Evolutionary conservation across 2,797 vertebrate species (phyloP).

Genomic region (Melanogrammus aeglefinus): DNA sequence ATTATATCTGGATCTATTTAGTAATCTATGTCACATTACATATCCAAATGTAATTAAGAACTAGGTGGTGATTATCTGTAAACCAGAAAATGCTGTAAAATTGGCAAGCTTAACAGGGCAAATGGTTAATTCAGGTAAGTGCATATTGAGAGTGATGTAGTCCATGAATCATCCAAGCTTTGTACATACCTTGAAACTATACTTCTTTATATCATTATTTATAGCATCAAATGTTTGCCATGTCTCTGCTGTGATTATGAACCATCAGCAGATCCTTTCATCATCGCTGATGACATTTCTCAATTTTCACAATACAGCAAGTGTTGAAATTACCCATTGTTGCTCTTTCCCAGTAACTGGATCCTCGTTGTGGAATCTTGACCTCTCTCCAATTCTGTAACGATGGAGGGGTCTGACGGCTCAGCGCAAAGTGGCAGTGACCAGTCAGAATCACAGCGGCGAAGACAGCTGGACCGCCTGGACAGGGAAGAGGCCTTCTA

Average conservation of each 20-base stretch:
- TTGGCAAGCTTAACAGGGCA: not conserved
- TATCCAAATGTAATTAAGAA: not conserved
- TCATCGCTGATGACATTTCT: not conserved
- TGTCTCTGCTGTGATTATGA: not conserved
- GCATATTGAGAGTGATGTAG: not conserved
- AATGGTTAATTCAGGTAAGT: not conserved
- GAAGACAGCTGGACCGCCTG: conserved; percentile 90
- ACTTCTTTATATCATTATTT: not conserved
- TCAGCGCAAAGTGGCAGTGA: conserved; percentile 86
- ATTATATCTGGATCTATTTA: not conserved
- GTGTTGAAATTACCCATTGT: not conserved
- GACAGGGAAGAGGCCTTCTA: conserved; percentile 97
- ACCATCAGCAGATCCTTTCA: not conserved
- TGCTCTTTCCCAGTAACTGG: conserved; percentile 35
- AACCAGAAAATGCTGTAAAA: not conserved
- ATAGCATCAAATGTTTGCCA: not conserved
- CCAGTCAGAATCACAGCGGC: conserved; percentile 89
- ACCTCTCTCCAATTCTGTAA: conserved; percentile 50
- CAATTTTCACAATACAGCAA: not conserved
- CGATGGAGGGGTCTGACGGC: conserved; percentile 90
- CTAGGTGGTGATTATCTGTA: not conserved
- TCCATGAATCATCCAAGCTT: not conserved
- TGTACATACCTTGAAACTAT: not conserved
- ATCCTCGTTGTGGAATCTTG: conserved; percentile 47
- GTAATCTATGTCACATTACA: not conserved